Evolutionary conservation across 2,113 vertebrate genomes (phyloP).

Genomic region (Mus pahari): DNA sequence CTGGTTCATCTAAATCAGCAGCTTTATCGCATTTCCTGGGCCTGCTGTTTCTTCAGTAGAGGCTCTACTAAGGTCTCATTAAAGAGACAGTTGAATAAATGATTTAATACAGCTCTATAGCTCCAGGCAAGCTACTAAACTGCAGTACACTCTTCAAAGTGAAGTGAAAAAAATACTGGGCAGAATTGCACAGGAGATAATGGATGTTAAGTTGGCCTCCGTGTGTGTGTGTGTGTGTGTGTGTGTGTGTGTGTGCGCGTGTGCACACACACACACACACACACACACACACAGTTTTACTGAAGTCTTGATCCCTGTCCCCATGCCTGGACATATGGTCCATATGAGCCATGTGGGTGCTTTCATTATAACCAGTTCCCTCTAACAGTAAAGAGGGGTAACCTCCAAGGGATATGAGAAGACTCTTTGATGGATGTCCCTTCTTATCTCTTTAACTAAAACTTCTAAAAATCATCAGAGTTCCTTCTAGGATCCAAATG

Average conservation of each 20-base stretch:
- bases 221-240: not conserved
- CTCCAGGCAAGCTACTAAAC: slow-evolving; percentile 44
- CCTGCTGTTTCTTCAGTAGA: slow-evolving; percentile 35
- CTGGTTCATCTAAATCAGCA: slow-evolving; percentile 48
- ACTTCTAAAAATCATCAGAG: not conserved
- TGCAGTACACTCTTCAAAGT: slow-evolving; percentile 34
- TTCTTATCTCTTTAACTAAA: slow-evolving; percentile 29
- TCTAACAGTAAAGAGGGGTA: not conserved
- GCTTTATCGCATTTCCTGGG: slow-evolving; percentile 37
- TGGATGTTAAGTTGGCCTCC: not conserved
- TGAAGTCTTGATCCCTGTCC: not conserved
- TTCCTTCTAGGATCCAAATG: not conserved
- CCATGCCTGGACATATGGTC: too few species aligned
- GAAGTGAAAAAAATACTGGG: slow-evolving; percentile 10
- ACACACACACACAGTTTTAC: not conserved
- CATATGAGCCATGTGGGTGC: not conserved
- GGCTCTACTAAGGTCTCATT: slow-evolving; percentile 52
- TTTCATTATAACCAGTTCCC: not conserved
- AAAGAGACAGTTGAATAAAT: slow-evolving; percentile 62
- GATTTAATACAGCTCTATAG: slow-evolving; percentile 8
- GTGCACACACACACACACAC: too few species aligned
- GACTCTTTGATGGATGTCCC: not conserved
- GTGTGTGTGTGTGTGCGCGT: not conserved
- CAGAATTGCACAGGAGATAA: slow-evolving; percentile 11
- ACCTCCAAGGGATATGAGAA: not conserved